Base-by-base conservation (phyloP, 2,888 invertebrate species). In the Selenia dentaria region DNA sequence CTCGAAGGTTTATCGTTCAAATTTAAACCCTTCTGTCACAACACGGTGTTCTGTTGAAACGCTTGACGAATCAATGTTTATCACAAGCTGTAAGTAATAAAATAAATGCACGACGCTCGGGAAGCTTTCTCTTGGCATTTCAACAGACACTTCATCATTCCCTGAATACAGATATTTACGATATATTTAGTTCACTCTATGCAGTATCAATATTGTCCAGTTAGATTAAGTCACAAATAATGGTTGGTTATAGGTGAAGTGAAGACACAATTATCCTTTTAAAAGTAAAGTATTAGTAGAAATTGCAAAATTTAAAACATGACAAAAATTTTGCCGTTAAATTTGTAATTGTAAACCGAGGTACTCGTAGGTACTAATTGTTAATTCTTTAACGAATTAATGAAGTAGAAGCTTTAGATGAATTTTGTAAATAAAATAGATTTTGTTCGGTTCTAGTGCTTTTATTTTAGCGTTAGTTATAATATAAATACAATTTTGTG, bases 11-110 rank as follows among this genome's bases (percentile, higher is more conserved):
- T 70, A 69, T 74, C 49, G 60, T 55, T 66, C 62, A 37, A 39
- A 55, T 57, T 64, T 63, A 57, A 62, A 64, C 62, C 56, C 55
- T 59, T 47, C 54, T 68, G 60, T 70, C 70, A 59, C 54, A 53
- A 54, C 51, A 64, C 58, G 60, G 56, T 62, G 59, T 64, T 62
- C 59, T 63, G 64, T 53, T 63, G 65, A 69, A 61, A 70, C 52
- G 66, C 70, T 65, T 69, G 62, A 71, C 67, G 64, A 71, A 74
- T 67, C 53, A 56, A 59, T 63, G 51, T 67, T 66, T 66, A 67
- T 64, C 45, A 58, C 61, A 25, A 28, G 41, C 44, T 50, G 51
- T 67, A 60, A 59, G 47, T 41, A 48, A 48, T 48, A 48, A 41
- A 62, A 51, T 45, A 38, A 52, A 48, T 54, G 45, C 47, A 22